Evolutionary conservation across 2,888 invertebrate genomes (phyloP).

Genomic region (Trachelus troglodyta): DNA sequence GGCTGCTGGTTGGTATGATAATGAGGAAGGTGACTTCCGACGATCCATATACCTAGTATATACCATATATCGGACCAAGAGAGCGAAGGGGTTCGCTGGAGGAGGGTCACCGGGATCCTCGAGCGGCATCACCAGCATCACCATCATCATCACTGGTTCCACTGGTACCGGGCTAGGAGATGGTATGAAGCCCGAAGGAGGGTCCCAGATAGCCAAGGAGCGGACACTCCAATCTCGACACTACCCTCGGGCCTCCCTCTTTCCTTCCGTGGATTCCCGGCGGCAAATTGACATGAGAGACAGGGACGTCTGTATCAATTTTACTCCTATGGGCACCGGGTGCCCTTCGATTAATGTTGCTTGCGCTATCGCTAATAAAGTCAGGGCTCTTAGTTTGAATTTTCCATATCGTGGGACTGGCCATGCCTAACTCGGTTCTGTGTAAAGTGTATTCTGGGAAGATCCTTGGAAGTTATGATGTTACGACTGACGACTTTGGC

Average conservation of each 20-base stretch:
- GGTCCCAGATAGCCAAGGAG: constrained; percentile 55
- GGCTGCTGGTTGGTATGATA: constrained; percentile 61
- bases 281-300: constrained; percentile 58
- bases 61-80: constrained; percentile 20
- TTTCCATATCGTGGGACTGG: not conserved
- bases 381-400: not conserved
- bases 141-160: not conserved
- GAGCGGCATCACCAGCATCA: not conserved
- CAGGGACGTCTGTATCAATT: constrained; percentile 30
- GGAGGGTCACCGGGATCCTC: constrained; percentile 14
- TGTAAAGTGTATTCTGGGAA: constrained; percentile 9
- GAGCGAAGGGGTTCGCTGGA: constrained; percentile 18
- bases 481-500: constrained; percentile 13
- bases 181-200: constrained; percentile 29
- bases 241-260: constrained; percentile 42
- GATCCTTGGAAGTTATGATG: not conserved
- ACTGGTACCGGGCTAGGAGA: constrained; percentile 13
- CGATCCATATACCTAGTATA: constrained; percentile 54
- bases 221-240: constrained; percentile 64
- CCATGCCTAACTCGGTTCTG: not conserved
- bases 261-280: constrained; percentile 50
- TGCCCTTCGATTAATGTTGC: not conserved
- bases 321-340: not conserved
- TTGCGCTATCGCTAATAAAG: not conserved
- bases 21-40: constrained; percentile 68